These are phyloP conservation scores for Phrynosoma blainvillii DNA, from an alignment of 2,113 vertebrate genomes.

Conservation along the genomic window DNA sequence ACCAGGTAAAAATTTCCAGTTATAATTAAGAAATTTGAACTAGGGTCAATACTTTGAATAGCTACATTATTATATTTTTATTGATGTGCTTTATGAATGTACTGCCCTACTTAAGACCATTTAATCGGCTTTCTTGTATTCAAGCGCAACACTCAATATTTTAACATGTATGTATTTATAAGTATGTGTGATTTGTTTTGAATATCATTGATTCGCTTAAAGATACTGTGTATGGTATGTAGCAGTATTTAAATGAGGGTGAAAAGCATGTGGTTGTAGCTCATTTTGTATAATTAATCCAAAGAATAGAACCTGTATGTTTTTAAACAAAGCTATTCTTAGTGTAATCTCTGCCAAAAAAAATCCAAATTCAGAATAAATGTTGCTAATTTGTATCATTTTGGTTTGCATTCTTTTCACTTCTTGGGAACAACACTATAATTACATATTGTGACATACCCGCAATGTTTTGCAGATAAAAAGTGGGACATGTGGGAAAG, in stretches of 20 bases:
- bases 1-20: slow-evolving; percentile 29
- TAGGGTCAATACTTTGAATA: neutral
- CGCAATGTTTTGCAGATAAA: no score
- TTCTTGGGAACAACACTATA: neutral
- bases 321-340: slow-evolving; percentile 16
- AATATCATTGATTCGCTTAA: slow-evolving; percentile 42
- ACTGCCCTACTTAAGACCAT: slow-evolving; percentile 21
- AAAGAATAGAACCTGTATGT: slow-evolving; percentile 67
- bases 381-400: slow-evolving; percentile 19
- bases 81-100: slow-evolving; percentile 49
- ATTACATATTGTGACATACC: no score
- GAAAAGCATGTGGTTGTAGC: slow-evolving; percentile 54
- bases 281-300: slow-evolving; percentile 65
- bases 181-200: slow-evolving; percentile 52
- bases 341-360: slow-evolving; percentile 11
- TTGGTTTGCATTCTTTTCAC: neutral
- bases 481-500: no score
- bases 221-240: slow-evolving; percentile 39
- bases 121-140: slow-evolving; percentile 24
- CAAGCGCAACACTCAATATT: slow-evolving; percentile 37
- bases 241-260: slow-evolving; percentile 43
- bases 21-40: neutral
- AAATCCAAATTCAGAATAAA: slow-evolving; percentile 24
- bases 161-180: slow-evolving; percentile 54
- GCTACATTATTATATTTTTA: slow-evolving; percentile 12